Evolutionary conservation across 2,113 vertebrate species (phyloP), one percentile per base, ranked within the genome.

Genomic region (Eubucco bourcierii): DNA sequence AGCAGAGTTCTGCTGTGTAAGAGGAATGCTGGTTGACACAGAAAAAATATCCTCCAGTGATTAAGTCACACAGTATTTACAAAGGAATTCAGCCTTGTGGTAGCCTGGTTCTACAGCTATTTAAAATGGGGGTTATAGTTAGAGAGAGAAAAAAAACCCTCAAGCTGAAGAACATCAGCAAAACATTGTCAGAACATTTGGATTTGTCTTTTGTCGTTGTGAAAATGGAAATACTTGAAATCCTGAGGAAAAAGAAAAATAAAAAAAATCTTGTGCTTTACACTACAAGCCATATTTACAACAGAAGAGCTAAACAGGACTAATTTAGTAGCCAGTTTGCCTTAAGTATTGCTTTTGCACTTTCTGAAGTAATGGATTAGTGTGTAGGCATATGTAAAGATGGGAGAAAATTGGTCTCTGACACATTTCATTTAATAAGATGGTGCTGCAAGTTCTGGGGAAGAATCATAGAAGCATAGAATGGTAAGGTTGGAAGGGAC

Each of bases 41-140:
- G 27, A 28, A 87, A 87, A 90, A 95, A 87, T 77, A 78, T 89
- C 78, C 83, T 92, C n/a, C 60, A 77, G 68, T 83, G 64, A 67
- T 87, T 91, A 88, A 90, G 33, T 81, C 37, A 29, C n/a, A 53
- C 17, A 16, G 34, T 58, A 66, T 92, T 90, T 87, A 76, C 29
- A 87, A 73, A 84, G 44, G 18, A 93, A 92, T 47, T 85, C 68
- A 83, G 18, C 37, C 50, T 83, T 71, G 20, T 75, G 46, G 44
- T 86, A 78, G 65, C 60, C 67, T 46, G 14, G 8, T 77, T 93
- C 44, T 70, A 60, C 44, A 81, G 33, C 50, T 78, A 44, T 56
- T 88, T 80, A 66, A 90, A 87, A 66, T 9, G 21, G 7, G 39
- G 47, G 7, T 61, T 87, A 23, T 7, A 41, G 9, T 25, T 25